Conservation (phyloP, 2,113 vertebrate genomes). For the Proteles cristata region DNA sequence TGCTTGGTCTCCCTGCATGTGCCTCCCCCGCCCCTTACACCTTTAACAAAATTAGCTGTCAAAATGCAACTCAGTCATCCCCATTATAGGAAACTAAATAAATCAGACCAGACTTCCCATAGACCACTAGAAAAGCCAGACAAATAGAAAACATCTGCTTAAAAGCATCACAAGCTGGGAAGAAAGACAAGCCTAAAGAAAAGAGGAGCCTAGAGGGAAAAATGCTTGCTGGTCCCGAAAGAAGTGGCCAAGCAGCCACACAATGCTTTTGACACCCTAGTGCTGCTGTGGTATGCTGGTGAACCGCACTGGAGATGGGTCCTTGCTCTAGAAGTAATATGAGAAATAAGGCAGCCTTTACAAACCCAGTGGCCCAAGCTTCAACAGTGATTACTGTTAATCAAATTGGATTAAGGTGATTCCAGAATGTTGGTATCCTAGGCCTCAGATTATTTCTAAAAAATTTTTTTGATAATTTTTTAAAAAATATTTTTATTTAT, state of each 20-base stretch:
- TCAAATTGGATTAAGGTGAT: not conserved
- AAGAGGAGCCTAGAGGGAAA: not conserved
- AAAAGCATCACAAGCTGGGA: not conserved
- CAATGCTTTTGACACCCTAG: too few species aligned
- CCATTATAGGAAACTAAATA: not conserved
- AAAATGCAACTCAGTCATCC: not conserved
- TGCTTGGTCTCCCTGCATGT: not conserved
- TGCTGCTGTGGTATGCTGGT: fast-evolving
- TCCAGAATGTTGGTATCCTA: not conserved
- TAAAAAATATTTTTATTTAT: too few species aligned
- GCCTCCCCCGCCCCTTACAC: not conserved
- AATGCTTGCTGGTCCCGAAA: not conserved
- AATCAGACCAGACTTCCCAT: not conserved
- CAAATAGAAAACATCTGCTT: not conserved
- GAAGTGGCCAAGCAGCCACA: not conserved
- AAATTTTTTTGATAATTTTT: not conserved
- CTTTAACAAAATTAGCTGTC: not conserved
- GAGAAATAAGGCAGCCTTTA: not conserved
- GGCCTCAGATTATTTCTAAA: not conserved
- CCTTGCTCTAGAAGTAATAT: not conserved
- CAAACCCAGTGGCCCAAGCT: not conserved
- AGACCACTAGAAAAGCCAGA: not conserved
- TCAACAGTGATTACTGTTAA: not conserved
- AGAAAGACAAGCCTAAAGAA: not conserved
- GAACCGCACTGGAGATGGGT: too few species aligned